Evolutionary conservation across 2,888 invertebrate genomes (phyloP).

Genomic region (Dasysyrphus albostriatus): DNA sequence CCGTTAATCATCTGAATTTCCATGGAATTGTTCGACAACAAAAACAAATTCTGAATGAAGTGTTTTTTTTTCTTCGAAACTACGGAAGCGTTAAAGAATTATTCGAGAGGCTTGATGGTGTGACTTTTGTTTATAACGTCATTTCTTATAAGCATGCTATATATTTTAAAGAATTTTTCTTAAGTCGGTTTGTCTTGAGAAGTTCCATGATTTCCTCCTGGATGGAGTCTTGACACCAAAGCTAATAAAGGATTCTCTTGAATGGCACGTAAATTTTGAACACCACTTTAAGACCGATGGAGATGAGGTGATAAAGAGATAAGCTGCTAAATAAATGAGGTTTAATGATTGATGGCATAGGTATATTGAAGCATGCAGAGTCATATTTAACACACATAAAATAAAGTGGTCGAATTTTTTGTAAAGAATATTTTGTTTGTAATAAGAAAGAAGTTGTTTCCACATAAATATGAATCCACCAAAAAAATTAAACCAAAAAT

Average conservation of each 20-base stretch:
- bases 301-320: not conserved
- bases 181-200: not conserved
- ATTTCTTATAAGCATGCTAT: constrained; percentile 40
- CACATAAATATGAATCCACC: not conserved
- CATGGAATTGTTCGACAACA: constrained; percentile 26
- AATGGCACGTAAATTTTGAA: not conserved
- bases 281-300: not conserved
- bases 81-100: constrained; percentile 59
- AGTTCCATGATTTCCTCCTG: not conserved
- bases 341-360: constrained; percentile 15
- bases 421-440: not conserved
- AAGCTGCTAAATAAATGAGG: not conserved
- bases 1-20: constrained; percentile 65
- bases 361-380: constrained; percentile 1
- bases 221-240: not conserved
- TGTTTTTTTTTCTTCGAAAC: constrained; percentile 6
- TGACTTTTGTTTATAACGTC: constrained; percentile 59
- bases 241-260: constrained; percentile 35
- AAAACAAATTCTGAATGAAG: not conserved
- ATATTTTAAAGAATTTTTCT: constrained; percentile 24
- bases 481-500: not conserved
- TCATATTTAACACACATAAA: not conserved
- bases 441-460: not conserved
- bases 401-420: not conserved
- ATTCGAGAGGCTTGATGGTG: constrained; percentile 25